phyloP scores from a whole-genome alignment of 2,888 invertebrate species.

The Tetramorium bicarinatum region DNA sequence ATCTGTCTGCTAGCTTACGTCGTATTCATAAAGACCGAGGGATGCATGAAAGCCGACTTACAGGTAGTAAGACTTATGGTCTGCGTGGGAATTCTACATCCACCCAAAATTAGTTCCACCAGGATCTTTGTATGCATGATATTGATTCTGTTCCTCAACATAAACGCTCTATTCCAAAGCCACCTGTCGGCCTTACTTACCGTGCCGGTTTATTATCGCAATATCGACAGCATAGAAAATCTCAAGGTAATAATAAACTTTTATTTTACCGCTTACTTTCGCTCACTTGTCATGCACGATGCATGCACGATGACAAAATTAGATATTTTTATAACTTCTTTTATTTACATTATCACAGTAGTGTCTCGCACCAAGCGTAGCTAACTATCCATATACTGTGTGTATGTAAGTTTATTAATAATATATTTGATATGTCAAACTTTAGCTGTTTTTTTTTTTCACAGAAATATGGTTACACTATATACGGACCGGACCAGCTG shows the following conservation, averaged over 20 bases:
- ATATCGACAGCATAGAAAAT: slow-evolving; percentile 62
- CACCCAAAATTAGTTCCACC: slow-evolving; percentile 40
- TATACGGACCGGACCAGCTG: slow-evolving; percentile 56
- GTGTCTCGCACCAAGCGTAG: no score
- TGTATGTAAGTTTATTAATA: neutral
- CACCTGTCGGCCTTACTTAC: slow-evolving; percentile 68
- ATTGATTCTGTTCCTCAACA: slow-evolving; percentile 59
- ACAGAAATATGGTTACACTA: slow-evolving; percentile 49
- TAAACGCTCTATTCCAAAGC: slow-evolving; percentile 69
- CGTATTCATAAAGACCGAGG: slow-evolving; percentile 49
- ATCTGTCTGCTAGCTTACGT: slow-evolving; percentile 33
- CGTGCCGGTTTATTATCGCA: slow-evolving; percentile 54
- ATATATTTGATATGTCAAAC: neutral
- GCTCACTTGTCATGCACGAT: neutral
- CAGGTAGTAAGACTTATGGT: slow-evolving; percentile 67
- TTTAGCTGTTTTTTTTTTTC: neutral
- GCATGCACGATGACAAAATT: neutral
- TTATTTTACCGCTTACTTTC: neutral
- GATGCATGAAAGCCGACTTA: slow-evolving; percentile 53
- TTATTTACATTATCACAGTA: neutral
- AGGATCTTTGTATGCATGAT: slow-evolving; percentile 63
- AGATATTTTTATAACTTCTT: neutral
- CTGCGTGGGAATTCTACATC: slow-evolving; percentile 53
- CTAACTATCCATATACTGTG: neutral
- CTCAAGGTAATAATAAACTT: slow-evolving; percentile 59